A percentile compares a stretch with the other conserved stretches of the same genome.
Evolutionary conservation across 2,888 invertebrate genomes (phyloP).

Genomic region (Taphrorychus bicolor): DNA sequence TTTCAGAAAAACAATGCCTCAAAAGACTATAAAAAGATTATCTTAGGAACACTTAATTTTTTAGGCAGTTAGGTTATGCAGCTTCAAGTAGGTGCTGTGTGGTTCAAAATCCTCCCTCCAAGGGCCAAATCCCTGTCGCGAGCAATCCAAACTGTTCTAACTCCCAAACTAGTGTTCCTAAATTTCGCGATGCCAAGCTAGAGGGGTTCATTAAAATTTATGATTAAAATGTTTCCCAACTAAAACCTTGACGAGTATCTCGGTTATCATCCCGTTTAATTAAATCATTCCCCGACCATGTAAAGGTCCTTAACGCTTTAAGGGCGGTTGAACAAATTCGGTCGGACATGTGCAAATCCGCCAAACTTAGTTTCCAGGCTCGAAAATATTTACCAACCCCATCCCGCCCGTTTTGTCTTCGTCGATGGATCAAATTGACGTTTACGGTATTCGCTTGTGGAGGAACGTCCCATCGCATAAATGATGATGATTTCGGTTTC

Average conservation of each 20-base stretch:
- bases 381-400: background rate
- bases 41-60: too few relatives aligned
- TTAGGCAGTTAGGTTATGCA: too few relatives aligned
- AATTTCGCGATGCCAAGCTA: background rate
- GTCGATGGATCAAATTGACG: background rate
- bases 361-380: background rate
- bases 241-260: background rate
- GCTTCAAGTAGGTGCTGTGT: too few relatives aligned
- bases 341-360: background rate
- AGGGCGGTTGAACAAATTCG: background rate
- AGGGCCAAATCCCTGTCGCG: background rate
- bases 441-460: background rate
- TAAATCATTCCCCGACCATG: conserved; percentile 3
- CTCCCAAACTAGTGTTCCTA: background rate
- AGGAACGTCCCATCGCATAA: background rate
- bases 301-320: background rate
- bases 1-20: too few relatives aligned
- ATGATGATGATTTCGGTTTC: conserved; percentile 7
- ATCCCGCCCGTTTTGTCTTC: background rate
- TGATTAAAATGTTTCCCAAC: conserved; percentile 1
- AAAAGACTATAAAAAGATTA: too few relatives aligned
- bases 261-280: background rate
- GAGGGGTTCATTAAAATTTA: conserved; percentile 6
- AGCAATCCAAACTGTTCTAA: background rate
- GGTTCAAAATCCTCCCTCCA: too few relatives aligned